Conservation (phyloP, 2,888 invertebrate species). For the Marasmarcha lunaedactyla region DNA sequence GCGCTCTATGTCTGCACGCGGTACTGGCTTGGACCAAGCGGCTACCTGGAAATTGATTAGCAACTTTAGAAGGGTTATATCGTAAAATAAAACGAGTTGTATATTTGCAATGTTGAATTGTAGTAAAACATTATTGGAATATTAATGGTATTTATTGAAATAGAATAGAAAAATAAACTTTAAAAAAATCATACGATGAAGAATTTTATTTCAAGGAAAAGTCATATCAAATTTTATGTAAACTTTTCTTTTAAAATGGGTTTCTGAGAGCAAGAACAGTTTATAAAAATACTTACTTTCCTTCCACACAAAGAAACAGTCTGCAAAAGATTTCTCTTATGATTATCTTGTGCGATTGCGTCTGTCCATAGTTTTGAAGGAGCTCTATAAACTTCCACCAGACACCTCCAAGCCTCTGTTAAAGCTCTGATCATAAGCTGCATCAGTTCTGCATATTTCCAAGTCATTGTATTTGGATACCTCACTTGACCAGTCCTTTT, state of each 20-base stretch:
- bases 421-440: conserved; percentile 44
- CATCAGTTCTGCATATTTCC: conserved; percentile 52
- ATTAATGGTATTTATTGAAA: too few relatives aligned
- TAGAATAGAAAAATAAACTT: not conserved
- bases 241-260: too few relatives aligned
- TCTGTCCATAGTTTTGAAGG: conserved; percentile 63
- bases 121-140: too few relatives aligned
- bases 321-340: conserved; percentile 67
- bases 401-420: conserved; percentile 36
- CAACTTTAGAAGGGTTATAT: too few relatives aligned
- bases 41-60: conserved; percentile 56
- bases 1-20: conserved; percentile 65
- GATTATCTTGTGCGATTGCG: conserved; percentile 67
- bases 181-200: too few relatives aligned
- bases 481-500: conserved; percentile 36
- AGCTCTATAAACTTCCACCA: conserved; percentile 41
- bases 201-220: too few relatives aligned
- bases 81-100: too few relatives aligned
- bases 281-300: conserved; percentile 52
- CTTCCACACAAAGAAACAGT: conserved; percentile 77
- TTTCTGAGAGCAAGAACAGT: too few relatives aligned
- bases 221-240: too few relatives aligned
- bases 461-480: conserved; percentile 41
- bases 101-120: too few relatives aligned
- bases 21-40: conserved; percentile 77